These are phyloP conservation scores for Phaetusa simplex DNA, from an alignment of 2,113 vertebrate genomes.

Conservation along the genomic window DNA sequence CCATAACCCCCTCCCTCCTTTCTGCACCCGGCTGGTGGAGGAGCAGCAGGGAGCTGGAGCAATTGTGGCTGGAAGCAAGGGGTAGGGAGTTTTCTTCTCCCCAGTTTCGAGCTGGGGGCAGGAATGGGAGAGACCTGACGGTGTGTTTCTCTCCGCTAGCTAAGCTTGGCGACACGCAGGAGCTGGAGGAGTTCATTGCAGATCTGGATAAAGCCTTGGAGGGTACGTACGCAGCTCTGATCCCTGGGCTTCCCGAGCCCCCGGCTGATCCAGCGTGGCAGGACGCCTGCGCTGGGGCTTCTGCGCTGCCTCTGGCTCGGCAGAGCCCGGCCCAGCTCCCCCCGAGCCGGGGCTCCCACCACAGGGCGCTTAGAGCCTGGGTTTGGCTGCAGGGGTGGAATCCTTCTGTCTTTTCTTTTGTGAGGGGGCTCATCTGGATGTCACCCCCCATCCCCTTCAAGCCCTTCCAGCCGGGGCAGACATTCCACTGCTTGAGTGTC, in stretches of 20 bases:
- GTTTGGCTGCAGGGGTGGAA: not conserved
- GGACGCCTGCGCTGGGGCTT: not conserved
- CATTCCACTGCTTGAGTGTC: not conserved
- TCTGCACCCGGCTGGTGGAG: not conserved
- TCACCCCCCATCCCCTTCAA: not conserved
- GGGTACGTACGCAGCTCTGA: not conserved
- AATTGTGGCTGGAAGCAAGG: not conserved
- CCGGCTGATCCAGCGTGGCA: fast-evolving
- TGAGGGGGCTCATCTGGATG: not conserved
- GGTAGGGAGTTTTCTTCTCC: not conserved
- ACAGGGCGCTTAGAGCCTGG: not conserved
- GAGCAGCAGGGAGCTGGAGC: not conserved
- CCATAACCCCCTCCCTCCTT: fast-evolving
- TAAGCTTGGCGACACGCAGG: constrained; percentile 65
- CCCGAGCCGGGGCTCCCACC: fast-evolving
- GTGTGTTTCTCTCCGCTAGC: not conserved
- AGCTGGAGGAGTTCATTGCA: constrained; percentile 70
- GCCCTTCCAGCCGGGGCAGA: not conserved
- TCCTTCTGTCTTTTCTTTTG: not conserved
- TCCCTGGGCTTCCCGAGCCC: not conserved
- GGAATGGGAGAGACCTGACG: not conserved
- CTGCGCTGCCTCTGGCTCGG: fast-evolving
- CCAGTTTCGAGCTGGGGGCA: not conserved
- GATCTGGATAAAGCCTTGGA: constrained; percentile 63
- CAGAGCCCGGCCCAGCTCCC: not conserved